Evolutionary conservation across 2,888 invertebrate genomes (phyloP), one percentile per base, ranked within the genome.

Genomic region (Mythimna pallens): DNA sequence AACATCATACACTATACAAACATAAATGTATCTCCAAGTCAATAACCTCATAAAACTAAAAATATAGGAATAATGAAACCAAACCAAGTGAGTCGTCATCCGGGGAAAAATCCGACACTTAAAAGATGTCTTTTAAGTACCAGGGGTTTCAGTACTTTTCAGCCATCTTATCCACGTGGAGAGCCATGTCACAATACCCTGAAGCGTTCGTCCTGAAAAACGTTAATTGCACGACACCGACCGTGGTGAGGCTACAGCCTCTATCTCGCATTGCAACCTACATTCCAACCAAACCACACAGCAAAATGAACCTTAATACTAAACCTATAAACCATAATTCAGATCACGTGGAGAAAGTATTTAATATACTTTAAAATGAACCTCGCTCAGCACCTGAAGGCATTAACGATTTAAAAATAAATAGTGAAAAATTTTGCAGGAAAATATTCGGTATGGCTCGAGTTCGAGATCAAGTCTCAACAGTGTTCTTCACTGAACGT

Each of bases 151-250:
- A 73, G 73, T 58, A 78, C 73, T 71, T 70, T 92, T 84, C 88
- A 90, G 90, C 88, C 88, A 89, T 92, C 91, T 92, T 91, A 89
- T 91, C 91, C 91, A 89, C 89, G 88, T 89, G 89, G 86, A 90
- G 90, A 88, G 87, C 89, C 89, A 88, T 92, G 92, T 92, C 92
- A 94, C 94, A 93, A 93, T 92, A 89, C 86, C 90, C 89, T 86
- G 84, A 86, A 90, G 92, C 91, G 91, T 85, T 89, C 90, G 90
- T 90, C 90, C 93, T 92, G 92, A 92, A 94, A 94, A 94, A 93
- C 93, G 93, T 93, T 95, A 95, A 95, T 95, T 94, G 93, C 94
- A 89, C 89, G 89, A 90, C 93, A 90, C 90, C 90, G 87, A 89
- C 90, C 86, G 88, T 85, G 81, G 89, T 87, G 88, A 84, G 87